These are phyloP conservation scores for Argya squamiceps DNA, from an alignment of 2,797 vertebrate genomes.

Conservation along the genomic window DNA sequence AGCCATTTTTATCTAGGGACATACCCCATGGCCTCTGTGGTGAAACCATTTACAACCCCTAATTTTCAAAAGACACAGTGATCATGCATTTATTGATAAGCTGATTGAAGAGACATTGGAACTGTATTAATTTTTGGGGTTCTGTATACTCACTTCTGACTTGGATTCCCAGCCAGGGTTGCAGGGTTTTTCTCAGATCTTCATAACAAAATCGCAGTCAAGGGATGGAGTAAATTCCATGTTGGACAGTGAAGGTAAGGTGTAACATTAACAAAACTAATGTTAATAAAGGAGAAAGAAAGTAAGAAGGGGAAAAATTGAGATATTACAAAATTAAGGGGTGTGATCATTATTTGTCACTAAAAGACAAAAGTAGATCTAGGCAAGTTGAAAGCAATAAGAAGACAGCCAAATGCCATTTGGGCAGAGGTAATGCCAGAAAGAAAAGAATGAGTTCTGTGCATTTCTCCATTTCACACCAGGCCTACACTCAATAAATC, in stretches of 20 bases:
- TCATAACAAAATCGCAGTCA: rapidly evolving
- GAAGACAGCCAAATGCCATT: background rate
- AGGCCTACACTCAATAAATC: constrained; percentile 12
- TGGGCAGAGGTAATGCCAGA: background rate
- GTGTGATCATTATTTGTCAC: background rate
- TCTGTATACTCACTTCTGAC: background rate
- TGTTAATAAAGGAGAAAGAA: background rate
- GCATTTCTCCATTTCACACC: background rate
- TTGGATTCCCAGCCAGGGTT: background rate
- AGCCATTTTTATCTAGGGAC: background rate
- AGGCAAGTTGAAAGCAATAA: background rate
- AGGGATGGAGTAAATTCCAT: background rate
- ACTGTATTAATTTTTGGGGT: background rate
- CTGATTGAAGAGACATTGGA: background rate
- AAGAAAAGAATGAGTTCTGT: background rate
- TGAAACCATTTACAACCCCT: background rate
- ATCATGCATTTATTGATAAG: background rate
- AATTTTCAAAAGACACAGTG: background rate
- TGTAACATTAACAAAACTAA: background rate
- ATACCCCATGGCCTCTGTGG: background rate
- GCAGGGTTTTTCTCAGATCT: background rate
- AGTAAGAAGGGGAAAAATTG: background rate
- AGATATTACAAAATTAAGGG: background rate
- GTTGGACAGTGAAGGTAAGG: background rate
- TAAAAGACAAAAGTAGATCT: background rate